A percentile compares a stretch with the other conserved stretches of the same genome.
Evolutionary conservation across 2,797 vertebrate genomes (phyloP).

Genomic region (Triplophysa yarkandensis): DNA sequence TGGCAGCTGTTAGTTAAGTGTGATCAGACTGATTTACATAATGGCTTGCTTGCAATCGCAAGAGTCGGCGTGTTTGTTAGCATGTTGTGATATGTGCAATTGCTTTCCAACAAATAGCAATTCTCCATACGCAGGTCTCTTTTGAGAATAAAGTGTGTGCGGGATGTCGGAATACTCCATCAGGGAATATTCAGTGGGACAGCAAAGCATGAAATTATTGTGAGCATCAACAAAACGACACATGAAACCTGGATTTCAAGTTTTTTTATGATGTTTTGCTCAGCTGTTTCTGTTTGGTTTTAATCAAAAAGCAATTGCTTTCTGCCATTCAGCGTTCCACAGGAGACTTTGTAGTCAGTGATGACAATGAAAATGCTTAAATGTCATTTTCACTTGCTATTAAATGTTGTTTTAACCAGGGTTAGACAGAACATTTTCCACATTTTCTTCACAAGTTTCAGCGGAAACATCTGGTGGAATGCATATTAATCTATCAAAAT

Average conservation of each 20-base stretch:
- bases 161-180: conserved; percentile 5
- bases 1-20: conserved; percentile 47
- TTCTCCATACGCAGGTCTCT: conserved; percentile 21
- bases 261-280: conserved; percentile 1
- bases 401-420: not conserved
- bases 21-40: conserved; percentile 54
- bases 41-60: conserved; percentile 39
- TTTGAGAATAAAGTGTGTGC: conserved; percentile 13
- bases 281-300: conserved; percentile 16
- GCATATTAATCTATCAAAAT: not conserved
- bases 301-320: conserved; percentile 31
- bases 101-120: conserved; percentile 26
- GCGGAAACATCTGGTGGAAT: not conserved
- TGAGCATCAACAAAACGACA: conserved; percentile 12
- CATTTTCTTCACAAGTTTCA: not conserved
- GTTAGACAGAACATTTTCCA: not conserved
- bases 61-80: conserved; percentile 34
- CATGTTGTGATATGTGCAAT: conserved; percentile 15
- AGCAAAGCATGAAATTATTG: conserved; percentile 24
- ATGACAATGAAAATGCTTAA: not conserved
- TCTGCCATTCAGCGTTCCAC: not conserved
- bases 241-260: not conserved
- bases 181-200: conserved; percentile 7
- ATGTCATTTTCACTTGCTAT: not conserved
- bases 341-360: not conserved